Conservation (phyloP, 1,140 invertebrate species). For the Lamellibrachia luymesi region DNA sequence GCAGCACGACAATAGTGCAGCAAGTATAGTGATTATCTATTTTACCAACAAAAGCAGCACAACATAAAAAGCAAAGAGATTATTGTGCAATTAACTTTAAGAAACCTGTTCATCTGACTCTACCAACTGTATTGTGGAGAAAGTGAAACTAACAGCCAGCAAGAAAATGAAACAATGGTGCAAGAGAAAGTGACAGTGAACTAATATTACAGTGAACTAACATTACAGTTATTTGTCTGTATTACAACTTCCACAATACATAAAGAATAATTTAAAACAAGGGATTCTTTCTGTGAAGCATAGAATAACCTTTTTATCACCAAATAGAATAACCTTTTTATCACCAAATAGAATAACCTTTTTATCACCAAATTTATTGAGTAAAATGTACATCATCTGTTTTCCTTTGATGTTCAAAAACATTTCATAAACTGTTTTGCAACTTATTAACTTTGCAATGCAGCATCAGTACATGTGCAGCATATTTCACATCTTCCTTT, state of each 20-base stretch:
- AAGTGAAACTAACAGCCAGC: conserved; percentile 4
- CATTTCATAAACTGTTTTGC: too few relatives aligned
- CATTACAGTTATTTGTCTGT: background rate
- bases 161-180: background rate
- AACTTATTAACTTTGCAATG: background rate
- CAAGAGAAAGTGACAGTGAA: background rate
- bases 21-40: background rate
- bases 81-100: background rate
- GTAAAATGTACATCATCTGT: background rate
- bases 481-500: background rate
- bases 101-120: background rate
- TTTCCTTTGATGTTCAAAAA: background rate
- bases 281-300: background rate
- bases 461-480: background rate
- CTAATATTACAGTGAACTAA: background rate
- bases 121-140: background rate
- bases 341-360: background rate
- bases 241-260: background rate
- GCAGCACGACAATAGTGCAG: background rate
- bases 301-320: background rate
- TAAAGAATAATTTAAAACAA: background rate
- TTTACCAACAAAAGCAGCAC: background rate
- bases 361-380: background rate
- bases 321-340: too few relatives aligned
- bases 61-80: background rate